phyloP scores from a whole-genome alignment of 2,888 invertebrate species.

The Tipula helvola region DNA sequence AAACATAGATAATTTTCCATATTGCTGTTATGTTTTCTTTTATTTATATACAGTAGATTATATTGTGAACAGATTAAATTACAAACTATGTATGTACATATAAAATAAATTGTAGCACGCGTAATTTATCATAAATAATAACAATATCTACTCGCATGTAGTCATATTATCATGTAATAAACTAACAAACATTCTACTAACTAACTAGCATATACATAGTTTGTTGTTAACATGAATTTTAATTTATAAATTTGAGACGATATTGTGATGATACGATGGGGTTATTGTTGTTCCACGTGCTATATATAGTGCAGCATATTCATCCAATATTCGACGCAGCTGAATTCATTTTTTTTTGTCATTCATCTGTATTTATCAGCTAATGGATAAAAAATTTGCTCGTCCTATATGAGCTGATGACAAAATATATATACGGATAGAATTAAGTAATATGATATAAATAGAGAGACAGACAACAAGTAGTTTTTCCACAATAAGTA shows the following conservation, averaged over 20 bases:
- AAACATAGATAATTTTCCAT: background rate
- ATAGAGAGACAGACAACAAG: background rate
- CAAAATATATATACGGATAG: background rate
- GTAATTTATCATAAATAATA: slow-evolving; percentile 4
- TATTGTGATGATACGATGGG: background rate
- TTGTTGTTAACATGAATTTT: background rate
- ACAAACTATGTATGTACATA: background rate
- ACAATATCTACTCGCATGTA: background rate
- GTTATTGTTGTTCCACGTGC: background rate
- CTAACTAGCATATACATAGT: background rate
- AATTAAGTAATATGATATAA: background rate
- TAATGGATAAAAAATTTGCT: background rate
- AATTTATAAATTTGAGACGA: background rate
- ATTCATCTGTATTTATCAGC: background rate
- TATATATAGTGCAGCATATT: background rate
- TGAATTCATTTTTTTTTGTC: background rate
- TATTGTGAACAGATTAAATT: background rate
- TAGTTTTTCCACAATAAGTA: background rate
- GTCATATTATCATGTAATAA: background rate
- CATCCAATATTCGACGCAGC: background rate
- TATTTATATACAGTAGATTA: background rate
- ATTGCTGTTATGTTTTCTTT: background rate
- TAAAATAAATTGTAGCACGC: background rate
- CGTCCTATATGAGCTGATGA: background rate
- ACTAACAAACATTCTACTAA: background rate